Evolutionary conservation across 2,797 vertebrate species (phyloP), one percentile per base, ranked within the genome.

Genomic region (Gouania willdenowi): DNA sequence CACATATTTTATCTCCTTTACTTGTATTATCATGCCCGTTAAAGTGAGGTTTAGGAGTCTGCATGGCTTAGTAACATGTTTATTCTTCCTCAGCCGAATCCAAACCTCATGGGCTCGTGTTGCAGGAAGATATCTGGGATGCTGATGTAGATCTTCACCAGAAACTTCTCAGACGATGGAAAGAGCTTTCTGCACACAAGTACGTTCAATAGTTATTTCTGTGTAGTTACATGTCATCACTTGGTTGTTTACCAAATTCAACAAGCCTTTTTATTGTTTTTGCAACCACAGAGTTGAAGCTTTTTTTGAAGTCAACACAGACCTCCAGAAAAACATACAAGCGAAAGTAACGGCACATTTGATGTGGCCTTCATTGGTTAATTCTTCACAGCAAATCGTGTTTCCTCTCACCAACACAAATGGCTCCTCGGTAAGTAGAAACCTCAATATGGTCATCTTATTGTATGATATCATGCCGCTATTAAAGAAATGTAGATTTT

Each of bases 321-420:
- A 98, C 56, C 92, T 99, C 42, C 95, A 98, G 81, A 98, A 97
- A 63, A 94, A 94, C 24, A 91, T 98, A 19, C 75, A 72, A 43
- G 90, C 93, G 36, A 92, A 88, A 87, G 73, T 98, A 22, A 92
- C 91, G 1, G 94, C 94, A 1, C 91, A 94, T 59, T 82, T 98
- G 77, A 82, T 84, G 0, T 99, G 97, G 97, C 97, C 97, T 1
- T 94, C 94, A 1, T 39, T 99, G 46, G 83, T 98, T 40, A 89
- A 85, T 44, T 93, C 92, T 1, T 83, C 91, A 3, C 90, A 81
- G 7, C 87, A 75, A n/a, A 80, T 99, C 30, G 86, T 64, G 28
- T 99, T 99, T 42, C 93, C 96, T 11, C 89, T 98, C 38, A 99
- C 95, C 58, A 98, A 91, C 66, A 95, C 91, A 58, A 97, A 99